Base-by-base conservation (phyloP, 2,797 vertebrate species). In the Luscinia luscinia region DNA sequence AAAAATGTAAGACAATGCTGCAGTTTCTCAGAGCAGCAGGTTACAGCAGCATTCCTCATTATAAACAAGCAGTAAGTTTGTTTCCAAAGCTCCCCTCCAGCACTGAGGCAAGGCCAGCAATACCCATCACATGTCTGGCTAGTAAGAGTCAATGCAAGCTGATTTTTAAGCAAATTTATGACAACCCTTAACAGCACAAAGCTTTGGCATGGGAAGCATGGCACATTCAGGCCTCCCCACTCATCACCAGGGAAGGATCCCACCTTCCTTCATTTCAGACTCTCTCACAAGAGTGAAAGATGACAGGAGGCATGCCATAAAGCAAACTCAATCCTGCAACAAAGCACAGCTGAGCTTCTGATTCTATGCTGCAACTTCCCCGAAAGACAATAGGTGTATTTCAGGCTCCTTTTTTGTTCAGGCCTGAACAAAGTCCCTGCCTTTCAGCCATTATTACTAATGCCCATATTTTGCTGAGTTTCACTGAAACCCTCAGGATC, bases 281-380 rank as follows among this genome's bases (percentile, higher is more conserved):
- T 77, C n/a, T n/a, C 51, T 17, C n/a, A 75, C 20, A 16, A 67
- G 34, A 36, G 20, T 32, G 30, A 76, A 84, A 22, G 51, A 76
- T 0, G 1, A 90, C 0, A 0, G 45, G 9, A 88, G 15, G 45
- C 24, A 74, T 12, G 15, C 21, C 5, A 2, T 26, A 67, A 79
- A 84, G 16, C 32, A 68, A 79, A 87, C 17, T 74, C 41, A 15
- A n/a, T 51, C 43, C 49, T 0, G 0, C 76, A 55, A 57, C 23
- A 59, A 86, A 93, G 19, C 15, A 67, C 27, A 68, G 1, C 27
- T n/a, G 32, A 91, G 36, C 19, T 84, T 81, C 69, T 69, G 73
- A 78, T 36, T 73, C 72, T 24, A 38, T 12, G 19, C 52, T 45
- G n/a, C 46, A 91, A 75, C 48, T 66, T 93, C 23, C 58, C 52